Evolutionary conservation across 1,140 invertebrate species (phyloP).

Genomic region (Platorchestia sp.): DNA sequence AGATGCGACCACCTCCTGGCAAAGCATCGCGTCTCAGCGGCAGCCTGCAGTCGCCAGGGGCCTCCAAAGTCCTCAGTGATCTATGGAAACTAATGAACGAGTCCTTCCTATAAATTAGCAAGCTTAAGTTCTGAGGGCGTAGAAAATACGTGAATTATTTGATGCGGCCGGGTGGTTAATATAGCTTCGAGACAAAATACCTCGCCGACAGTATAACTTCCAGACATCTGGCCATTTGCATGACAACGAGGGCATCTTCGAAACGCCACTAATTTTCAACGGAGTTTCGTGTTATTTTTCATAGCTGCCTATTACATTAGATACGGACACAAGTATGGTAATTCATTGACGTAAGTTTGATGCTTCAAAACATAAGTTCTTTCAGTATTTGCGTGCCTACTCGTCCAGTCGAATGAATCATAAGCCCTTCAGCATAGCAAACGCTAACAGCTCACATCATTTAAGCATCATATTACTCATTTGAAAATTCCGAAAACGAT

Average conservation of each 20-base stretch:
- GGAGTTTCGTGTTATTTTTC: constrained; percentile 42
- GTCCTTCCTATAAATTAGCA: constrained; percentile 47
- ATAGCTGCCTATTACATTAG: constrained; percentile 47
- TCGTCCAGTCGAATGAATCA: background rate
- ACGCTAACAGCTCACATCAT: background rate
- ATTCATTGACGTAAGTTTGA: constrained; percentile 9
- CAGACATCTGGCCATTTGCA: constrained; percentile 38
- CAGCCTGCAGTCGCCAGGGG: constrained; percentile 16
- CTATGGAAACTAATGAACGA: constrained; percentile 53
- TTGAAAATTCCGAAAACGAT: background rate
- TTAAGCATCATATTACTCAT: background rate
- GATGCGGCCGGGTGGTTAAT: constrained; percentile 40
- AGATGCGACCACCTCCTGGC: background rate
- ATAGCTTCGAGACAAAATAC: constrained; percentile 48
- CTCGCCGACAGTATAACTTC: constrained; percentile 48
- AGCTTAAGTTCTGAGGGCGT: constrained; percentile 29
- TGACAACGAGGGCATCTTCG: constrained; percentile 52
- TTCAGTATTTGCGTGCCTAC: background rate
- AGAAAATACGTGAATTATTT: constrained; percentile 47
- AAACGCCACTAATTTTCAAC: constrained; percentile 47
- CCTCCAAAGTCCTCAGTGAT: constrained; percentile 14
- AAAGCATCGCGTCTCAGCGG: background rate
- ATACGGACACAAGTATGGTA: constrained; percentile 36
- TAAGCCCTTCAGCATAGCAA: background rate
- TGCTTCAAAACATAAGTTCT: background rate